Evolutionary conservation across 2,113 vertebrate genomes (phyloP), one percentile per base, ranked within the genome.

Genomic region (Ursus arctos): DNA sequence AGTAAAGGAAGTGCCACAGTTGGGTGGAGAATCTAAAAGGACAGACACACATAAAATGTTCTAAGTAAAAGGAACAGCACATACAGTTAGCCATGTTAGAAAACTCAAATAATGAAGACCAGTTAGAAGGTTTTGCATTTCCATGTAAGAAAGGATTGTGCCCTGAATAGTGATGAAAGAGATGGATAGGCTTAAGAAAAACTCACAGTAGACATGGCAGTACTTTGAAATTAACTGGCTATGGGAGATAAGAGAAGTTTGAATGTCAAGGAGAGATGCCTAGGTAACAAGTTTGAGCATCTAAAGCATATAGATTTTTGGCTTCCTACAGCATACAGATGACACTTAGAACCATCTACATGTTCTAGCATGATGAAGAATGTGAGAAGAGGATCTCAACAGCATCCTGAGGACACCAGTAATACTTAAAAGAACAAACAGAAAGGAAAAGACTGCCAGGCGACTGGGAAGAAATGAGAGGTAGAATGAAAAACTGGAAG

Each of bases 61-160:
- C 31, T 49, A 90, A 88, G 57, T 91, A 72, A 91, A 91, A 91
- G 94, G 31, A 89, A 71, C 11, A 76, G 57, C 33, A 86, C 51
- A 59, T 51, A 36, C 6, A 79, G 33, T 74, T 36, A 72, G 59
- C 3, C 43, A 71, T 14, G 59, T 55, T 21, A 92, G 96, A 59
- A 95, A 82, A 95, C 43, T 88, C 36, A 69, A 88, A 63, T 55
- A 67, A 92, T 19, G 40, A 40, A 95, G 26, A 65, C 9, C 47
- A 84, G 59, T 86, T 15, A 93, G 16, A 86, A 92, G 51, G 15
- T 3, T 79, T 12, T 86, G 26, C 18, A 87, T 53, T 67, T 93
- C 43, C 61, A 94, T 4, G 0, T 21, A 86, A 94, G 40, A 95
- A 91, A 91, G 71, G 31, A 65, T 1, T 36, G 31, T 59, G 24